Conservation (phyloP, 2,888 invertebrate genomes). For the Hirudinaria manillensis region DNA sequence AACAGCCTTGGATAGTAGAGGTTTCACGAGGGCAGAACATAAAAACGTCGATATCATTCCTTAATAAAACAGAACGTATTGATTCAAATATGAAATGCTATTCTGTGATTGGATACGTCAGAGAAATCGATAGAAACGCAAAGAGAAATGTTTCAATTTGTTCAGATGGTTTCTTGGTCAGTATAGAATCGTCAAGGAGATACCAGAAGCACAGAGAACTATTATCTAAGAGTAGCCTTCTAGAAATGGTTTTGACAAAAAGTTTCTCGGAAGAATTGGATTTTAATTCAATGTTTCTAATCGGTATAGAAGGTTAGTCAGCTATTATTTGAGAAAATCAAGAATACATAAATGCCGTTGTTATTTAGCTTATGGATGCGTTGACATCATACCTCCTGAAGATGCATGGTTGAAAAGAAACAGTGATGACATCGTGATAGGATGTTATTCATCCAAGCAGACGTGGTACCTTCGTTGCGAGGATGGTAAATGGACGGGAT, state of each 20-base stretch:
- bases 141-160: neutral
- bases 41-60: neutral
- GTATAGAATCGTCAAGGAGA: neutral
- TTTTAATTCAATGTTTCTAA: neutral
- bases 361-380: slow-evolving; percentile 19
- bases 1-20: neutral
- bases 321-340: too few species aligned
- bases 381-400: slow-evolving; percentile 23
- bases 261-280: neutral
- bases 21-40: neutral
- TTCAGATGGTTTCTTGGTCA: neutral
- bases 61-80: neutral
- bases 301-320: neutral
- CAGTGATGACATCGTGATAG: slow-evolving; percentile 29
- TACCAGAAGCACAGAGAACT: neutral
- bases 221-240: neutral
- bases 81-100: neutral
- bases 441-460: slow-evolving; percentile 32
- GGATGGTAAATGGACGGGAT: slow-evolving; percentile 33
- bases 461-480: slow-evolving; percentile 35
- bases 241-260: neutral
- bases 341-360: too few species aligned
- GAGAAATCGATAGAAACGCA: neutral
- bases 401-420: slow-evolving; percentile 26
- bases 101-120: neutral